Evolutionary conservation across 2,797 vertebrate species (phyloP).

Genomic region (Poecile montanus): DNA sequence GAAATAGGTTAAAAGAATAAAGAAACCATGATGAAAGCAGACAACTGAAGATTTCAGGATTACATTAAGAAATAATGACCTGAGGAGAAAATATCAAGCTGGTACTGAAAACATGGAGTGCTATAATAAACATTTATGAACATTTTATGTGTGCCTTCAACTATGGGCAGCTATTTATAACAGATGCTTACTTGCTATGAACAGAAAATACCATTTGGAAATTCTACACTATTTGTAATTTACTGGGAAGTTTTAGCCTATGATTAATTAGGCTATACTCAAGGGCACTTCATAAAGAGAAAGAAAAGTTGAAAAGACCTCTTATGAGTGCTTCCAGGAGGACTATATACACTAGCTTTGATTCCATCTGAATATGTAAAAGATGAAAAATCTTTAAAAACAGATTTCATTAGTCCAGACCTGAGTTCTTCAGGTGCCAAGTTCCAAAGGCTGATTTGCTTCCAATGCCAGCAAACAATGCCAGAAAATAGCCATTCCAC

Average conservation of each 20-base stretch:
- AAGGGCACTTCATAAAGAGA: not conserved
- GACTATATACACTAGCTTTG: not conserved
- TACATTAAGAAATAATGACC: not conserved
- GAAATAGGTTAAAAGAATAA: slow-evolving; percentile 59
- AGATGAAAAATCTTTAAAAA: slow-evolving; percentile 2
- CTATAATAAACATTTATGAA: not conserved
- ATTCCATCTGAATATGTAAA: slow-evolving; percentile 16
- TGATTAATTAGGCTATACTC: slow-evolving; percentile 8
- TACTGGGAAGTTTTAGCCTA: slow-evolving; percentile 7
- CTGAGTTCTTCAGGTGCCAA: not conserved
- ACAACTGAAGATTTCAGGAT: slow-evolving; percentile 49
- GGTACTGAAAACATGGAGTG: not conserved
- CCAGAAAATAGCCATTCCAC: not conserved
- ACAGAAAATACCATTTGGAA: not conserved
- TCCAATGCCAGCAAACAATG: not conserved
- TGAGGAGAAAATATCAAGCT: not conserved
- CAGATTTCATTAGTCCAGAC: not conserved
- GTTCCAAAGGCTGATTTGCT: not conserved
- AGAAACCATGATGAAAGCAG: slow-evolving; percentile 4
- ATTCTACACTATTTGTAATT: not conserved
- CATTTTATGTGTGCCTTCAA: not conserved
- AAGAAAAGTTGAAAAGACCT: not conserved
- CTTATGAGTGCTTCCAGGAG: slow-evolving; percentile 8
- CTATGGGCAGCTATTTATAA: not conserved
- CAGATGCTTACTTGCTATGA: not conserved